Percentiles rank a stretch among this genome's conserved stretches.
These are phyloP conservation scores for Cydia amplana DNA, from an alignment of 1,140 invertebrate genomes.

Conservation along the genomic window DNA sequence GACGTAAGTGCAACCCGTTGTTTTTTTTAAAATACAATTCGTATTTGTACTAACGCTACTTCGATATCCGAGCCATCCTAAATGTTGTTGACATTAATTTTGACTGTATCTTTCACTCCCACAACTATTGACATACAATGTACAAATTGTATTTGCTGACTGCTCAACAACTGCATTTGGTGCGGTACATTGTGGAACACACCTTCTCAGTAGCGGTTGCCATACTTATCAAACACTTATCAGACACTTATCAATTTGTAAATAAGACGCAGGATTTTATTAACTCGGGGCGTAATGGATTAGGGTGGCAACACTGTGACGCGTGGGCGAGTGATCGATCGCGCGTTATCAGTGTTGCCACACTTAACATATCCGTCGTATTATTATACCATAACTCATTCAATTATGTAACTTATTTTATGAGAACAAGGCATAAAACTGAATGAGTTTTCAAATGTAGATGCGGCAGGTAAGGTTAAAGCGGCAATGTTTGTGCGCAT, in stretches of 20 bases:
- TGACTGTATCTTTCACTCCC: neutral
- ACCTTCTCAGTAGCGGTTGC: conserved; percentile 49
- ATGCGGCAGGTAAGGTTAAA: neutral
- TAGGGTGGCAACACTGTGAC: conserved; percentile 45
- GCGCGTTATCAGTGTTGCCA: conserved; percentile 42
- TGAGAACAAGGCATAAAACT: neutral
- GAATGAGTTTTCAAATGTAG: neutral
- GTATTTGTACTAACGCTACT: no score
- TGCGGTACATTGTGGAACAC: neutral
- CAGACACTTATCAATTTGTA: conserved; percentile 64
- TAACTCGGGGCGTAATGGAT: conserved; percentile 67
- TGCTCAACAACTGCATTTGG: neutral
- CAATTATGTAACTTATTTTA: neutral
- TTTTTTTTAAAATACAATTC: no score
- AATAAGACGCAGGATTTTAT: conserved; percentile 58
- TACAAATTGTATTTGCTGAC: conserved; percentile 1
- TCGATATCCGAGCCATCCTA: no score
- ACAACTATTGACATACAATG: neutral
- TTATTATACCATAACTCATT: neutral
- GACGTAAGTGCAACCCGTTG: no score
- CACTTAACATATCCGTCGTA: neutral
- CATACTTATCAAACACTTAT: conserved; percentile 52
- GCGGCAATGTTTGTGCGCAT: conserved; percentile 15
- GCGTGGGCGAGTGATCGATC: conserved; percentile 59
- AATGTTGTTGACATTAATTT: no score